These are phyloP conservation scores for Euura lappo DNA, from an alignment of 1,140 invertebrate species.

Conservation along the genomic window DNA sequence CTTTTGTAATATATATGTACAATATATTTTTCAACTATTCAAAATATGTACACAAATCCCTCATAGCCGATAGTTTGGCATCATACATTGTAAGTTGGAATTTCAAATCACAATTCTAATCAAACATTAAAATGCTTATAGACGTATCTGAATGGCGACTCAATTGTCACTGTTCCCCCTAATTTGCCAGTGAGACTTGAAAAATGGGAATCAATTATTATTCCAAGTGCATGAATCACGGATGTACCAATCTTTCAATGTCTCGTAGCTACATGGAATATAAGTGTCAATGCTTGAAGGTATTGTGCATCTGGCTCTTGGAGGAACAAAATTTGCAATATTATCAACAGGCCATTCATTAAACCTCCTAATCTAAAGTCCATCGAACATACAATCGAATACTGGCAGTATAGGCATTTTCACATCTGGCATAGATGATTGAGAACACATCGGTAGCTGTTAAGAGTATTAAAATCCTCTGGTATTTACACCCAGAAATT, in stretches of 20 bases:
- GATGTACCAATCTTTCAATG: background rate
- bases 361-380: background rate
- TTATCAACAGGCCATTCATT: conserved; percentile 29
- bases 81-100: too few relatives aligned
- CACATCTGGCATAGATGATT: too few relatives aligned
- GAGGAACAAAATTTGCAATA: background rate
- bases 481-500: too few relatives aligned
- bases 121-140: background rate
- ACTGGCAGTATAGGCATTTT: too few relatives aligned
- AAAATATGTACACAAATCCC: background rate
- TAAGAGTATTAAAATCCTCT: too few relatives aligned
- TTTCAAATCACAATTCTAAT: too few relatives aligned
- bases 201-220: too few relatives aligned
- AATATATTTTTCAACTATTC: too few relatives aligned
- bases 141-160: background rate
- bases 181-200: too few relatives aligned
- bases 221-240: background rate
- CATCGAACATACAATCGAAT: too few relatives aligned
- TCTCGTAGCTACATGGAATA: background rate
- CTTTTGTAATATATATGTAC: too few relatives aligned
- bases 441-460: too few relatives aligned
- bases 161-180: background rate
- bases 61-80: background rate
- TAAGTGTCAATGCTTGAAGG: conserved; percentile 30
- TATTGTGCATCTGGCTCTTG: conserved; percentile 60